Evolutionary conservation across 1,140 invertebrate genomes (phyloP).

Genomic region (Drosophila nannoptera): DNA sequence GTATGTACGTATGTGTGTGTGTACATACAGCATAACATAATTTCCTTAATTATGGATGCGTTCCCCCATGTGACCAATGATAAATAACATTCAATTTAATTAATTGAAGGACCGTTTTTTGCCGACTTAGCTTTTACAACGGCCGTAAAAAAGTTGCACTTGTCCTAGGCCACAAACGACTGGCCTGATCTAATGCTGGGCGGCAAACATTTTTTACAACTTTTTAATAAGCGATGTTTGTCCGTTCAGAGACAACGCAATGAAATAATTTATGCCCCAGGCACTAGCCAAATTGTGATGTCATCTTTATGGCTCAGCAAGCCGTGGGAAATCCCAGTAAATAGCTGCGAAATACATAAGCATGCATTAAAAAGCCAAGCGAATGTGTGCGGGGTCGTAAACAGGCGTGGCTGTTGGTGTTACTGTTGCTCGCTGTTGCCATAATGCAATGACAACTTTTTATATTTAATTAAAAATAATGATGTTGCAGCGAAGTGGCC

Average conservation of each 20-base stretch:
- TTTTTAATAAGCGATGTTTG: conserved; percentile 62
- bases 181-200: not conserved
- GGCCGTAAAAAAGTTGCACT: not conserved
- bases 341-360: conserved; percentile 38
- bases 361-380: conserved; percentile 1
- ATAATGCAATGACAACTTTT: conserved; percentile 60
- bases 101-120: not conserved
- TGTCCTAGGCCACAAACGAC: not conserved
- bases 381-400: conserved; percentile 15
- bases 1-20: too few species aligned
- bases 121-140: not conserved
- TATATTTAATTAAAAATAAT: conserved; percentile 77
- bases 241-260: conserved; percentile 30
- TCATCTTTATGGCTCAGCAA: conserved; percentile 43
- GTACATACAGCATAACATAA: too few species aligned
- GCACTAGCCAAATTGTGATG: conserved; percentile 42
- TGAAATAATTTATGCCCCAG: conserved; percentile 56
- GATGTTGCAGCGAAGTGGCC: conserved; percentile 54
- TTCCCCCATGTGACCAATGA: too few species aligned
- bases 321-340: conserved; percentile 28
- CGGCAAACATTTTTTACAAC: conserved; percentile 47
- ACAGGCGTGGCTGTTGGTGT: not conserved
- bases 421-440: conserved; percentile 21
- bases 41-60: too few species aligned
- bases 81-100: not conserved